Base-by-base conservation (phyloP, 2,113 vertebrate genomes). In the Oncorhynchus keta region DNA sequence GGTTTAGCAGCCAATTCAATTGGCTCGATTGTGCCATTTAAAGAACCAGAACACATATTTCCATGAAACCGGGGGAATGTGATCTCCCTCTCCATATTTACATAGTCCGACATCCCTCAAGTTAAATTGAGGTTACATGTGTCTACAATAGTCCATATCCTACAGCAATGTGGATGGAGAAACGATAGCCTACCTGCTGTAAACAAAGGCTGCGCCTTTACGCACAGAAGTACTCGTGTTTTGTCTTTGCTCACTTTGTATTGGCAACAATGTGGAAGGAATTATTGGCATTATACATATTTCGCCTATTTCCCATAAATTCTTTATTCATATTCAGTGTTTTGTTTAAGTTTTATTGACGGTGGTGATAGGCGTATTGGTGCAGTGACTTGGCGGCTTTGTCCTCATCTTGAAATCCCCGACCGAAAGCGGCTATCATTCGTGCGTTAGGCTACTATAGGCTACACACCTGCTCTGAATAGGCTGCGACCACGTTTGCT, bases 1-100 rank as follows among this genome's bases (percentile, higher is more conserved):
- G 71, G 78, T 74, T 78, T 71, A 70, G 69, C 81, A 84, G 79
- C 85, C 83, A 86, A 77, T 79, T 55, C 84, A 81, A 87, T 83
- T 74, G 49, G 73, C 68, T 73, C 71, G 26, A 20, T 65, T 39
- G 28, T 76, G 72, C 32, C 65, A 55, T 78, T 85, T 85, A 75
- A 85, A 83, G 73, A 77, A 57, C 77, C 78, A 78, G 67, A 39
- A 73, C 78, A 74, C 78, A 55, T 57, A 48, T 74, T 71, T 79
- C 28, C 20, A 72, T 70, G 57, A 75, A 64, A 68, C 68, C 66
- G 35, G 69, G 67, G 79, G 77, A 79, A 76, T 80, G 74, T 76
- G 62, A 64, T 75, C 18, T 8, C 16, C 26, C 68, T 30, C 51
- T 55, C 13, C 16, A 55, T 55, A 55, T 55, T 55, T 55, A 55